Evolutionary conservation across 2,888 invertebrate genomes (phyloP).

Genomic region (Ophion ventricosus): DNA sequence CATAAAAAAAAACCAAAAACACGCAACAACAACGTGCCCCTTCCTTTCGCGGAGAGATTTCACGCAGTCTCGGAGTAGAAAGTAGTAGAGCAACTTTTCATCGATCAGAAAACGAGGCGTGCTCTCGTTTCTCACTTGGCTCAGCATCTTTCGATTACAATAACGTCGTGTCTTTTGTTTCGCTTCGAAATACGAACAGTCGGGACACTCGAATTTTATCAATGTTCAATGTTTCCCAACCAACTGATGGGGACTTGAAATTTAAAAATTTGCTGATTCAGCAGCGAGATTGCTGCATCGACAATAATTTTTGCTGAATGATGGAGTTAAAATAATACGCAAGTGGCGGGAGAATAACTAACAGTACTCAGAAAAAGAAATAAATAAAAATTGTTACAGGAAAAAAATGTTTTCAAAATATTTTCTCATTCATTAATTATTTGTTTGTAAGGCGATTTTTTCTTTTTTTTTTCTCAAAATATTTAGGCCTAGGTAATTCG

Average conservation of each 20-base stretch:
- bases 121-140: slow-evolving; percentile 70
- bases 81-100: slow-evolving; percentile 74
- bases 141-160: slow-evolving; percentile 59
- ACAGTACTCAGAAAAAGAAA: too few relatives aligned
- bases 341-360: too few relatives aligned
- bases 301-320: not conserved
- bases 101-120: slow-evolving; percentile 62
- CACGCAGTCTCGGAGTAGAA: slow-evolving; percentile 73
- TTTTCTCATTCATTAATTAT: too few relatives aligned
- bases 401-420: too few relatives aligned
- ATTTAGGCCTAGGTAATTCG: too few relatives aligned
- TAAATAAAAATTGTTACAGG: too few relatives aligned
- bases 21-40: not conserved
- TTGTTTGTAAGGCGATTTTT: too few relatives aligned
- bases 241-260: not conserved
- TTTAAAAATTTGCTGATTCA: not conserved
- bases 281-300: too few relatives aligned
- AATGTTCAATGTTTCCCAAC: slow-evolving; percentile 1
- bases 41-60: slow-evolving; percentile 59
- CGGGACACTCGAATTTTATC: not conserved
- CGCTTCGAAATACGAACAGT: slow-evolving; percentile 23
- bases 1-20: not conserved
- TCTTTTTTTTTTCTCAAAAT: too few relatives aligned
- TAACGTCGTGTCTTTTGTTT: not conserved
- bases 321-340: too few relatives aligned